Evolutionary conservation across 2,113 vertebrate genomes (phyloP).

Genomic region (Ellobius talpinus): DNA sequence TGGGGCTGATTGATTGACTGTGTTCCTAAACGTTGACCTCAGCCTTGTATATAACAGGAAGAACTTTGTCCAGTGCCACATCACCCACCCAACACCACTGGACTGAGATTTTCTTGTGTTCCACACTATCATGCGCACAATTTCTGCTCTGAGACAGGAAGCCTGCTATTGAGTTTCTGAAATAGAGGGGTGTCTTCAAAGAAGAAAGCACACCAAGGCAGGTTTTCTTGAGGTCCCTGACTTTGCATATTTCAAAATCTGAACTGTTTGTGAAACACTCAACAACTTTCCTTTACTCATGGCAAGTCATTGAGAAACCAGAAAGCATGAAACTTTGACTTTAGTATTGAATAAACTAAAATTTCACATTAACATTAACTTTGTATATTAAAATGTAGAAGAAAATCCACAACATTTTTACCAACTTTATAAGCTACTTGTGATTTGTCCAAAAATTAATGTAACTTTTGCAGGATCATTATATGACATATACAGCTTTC

Average conservation of each 20-base stretch:
- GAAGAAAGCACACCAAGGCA: background rate
- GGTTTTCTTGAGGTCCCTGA: background rate
- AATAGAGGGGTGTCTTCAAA: background rate
- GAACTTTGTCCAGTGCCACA: background rate
- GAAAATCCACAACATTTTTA: background rate
- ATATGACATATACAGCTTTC: background rate
- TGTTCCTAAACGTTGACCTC: background rate
- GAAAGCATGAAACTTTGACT: background rate
- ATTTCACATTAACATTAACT: background rate
- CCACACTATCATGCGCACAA: background rate
- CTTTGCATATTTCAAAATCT: background rate
- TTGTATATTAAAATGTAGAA: background rate
- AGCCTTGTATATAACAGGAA: background rate
- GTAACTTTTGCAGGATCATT: background rate
- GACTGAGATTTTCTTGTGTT: background rate
- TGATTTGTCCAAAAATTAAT: background rate
- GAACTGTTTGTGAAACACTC: background rate
- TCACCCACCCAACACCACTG: background rate
- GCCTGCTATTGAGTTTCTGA: background rate
- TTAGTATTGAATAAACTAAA: background rate
- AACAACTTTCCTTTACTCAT: too few relatives aligned
- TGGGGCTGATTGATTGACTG: background rate
- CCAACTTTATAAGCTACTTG: background rate
- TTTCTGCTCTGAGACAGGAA: background rate
- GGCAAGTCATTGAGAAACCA: background rate